Base-by-base conservation (phyloP, 2,113 vertebrate species). In the Antigone vipio region DNA sequence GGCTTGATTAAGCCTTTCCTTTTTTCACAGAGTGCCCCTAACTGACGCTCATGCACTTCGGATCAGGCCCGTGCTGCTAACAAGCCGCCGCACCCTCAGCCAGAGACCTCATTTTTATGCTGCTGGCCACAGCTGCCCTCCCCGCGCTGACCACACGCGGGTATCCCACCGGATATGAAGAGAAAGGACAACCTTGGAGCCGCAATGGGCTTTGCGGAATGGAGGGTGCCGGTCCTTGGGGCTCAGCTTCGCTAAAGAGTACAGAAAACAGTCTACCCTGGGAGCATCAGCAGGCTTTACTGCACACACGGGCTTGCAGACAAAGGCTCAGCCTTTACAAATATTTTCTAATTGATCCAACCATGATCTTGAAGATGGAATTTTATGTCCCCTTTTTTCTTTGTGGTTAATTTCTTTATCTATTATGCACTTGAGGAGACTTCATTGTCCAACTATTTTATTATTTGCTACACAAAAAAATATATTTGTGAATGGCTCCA, bases 401-500 rank as follows among this genome's bases (percentile, higher is more conserved):
- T 24, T 49, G 27, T 0, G 2, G 74, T 81, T 93, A 78, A 91
- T 96, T 87, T 94, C 68, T 95, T 82, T 95, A 96, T 95, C 79
- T 94, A 49, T 91, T 91, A 82, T 89, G 82, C 69, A 91, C 66
- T 97, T 91, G 82, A 93, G 92, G 88, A 91, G 95, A 96, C 91
- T 95, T 96, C 80, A 93, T 93, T 97, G 91, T 97, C 82, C 85
- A 88, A 87, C 93, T 96, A 95, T 97, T 97, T 96, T 96, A 97
- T 97, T 97, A 97, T 95, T 97, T 97, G 82, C 92, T 60, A 77
- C 67, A 77, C 55, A 95, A 92, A 96, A 97, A 97, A 92, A 88
- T 93, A 94, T 95, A 96, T 97, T 96, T 97, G 92, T 97, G 96
- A 97, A 97, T 97, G 77, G 96, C 79, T 97, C 89, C 94, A 97